Percentiles rank a stretch among this genome's conserved stretches.
These are phyloP conservation scores for Takifugu ocellatus DNA, from an alignment of 2,797 vertebrate species.

Conservation along the genomic window DNA sequence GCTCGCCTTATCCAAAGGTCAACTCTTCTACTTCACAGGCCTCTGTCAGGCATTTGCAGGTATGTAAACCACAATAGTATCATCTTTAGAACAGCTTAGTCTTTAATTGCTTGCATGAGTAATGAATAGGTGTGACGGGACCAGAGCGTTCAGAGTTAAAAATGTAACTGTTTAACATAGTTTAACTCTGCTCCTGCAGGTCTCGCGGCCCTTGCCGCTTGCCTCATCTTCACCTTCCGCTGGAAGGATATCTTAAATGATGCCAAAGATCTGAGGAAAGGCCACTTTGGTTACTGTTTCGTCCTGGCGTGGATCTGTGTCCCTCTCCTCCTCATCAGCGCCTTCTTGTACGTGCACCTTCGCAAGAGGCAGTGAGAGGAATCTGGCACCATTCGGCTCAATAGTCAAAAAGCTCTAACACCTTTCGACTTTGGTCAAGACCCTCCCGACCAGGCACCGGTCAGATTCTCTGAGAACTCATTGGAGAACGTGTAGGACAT, in stretches of 20 bases:
- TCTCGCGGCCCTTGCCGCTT: constrained; percentile 77
- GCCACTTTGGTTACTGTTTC: constrained; percentile 85
- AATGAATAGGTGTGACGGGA: not conserved
- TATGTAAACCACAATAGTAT: constrained; percentile 29
- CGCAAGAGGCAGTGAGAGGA: constrained; percentile 81
- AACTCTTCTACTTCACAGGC: constrained; percentile 87
- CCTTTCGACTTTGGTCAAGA: not conserved
- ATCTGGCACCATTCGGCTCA: no score
- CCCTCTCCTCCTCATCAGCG: constrained; percentile 82
- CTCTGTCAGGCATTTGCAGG: constrained; percentile 85
- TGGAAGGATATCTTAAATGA: constrained; percentile 75
- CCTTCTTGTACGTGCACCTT: constrained; percentile 83
- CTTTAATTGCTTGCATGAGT: no score
- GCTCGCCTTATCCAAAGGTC: constrained; percentile 79
- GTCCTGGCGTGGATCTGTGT: constrained; percentile 84
- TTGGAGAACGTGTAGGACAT: not conserved
- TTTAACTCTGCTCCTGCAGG: constrained; percentile 61
- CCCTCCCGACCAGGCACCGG: not conserved
- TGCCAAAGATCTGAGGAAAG: constrained; percentile 55
- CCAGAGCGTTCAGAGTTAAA: not conserved
- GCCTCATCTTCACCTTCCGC: constrained; percentile 84
- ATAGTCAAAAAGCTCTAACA: no score
- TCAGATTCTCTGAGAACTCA: no score
- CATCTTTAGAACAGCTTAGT: no score
- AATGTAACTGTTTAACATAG: not conserved